phyloP scores from a whole-genome alignment of 2,797 vertebrate genomes.

The Acanthurus leucopareius region DNA sequence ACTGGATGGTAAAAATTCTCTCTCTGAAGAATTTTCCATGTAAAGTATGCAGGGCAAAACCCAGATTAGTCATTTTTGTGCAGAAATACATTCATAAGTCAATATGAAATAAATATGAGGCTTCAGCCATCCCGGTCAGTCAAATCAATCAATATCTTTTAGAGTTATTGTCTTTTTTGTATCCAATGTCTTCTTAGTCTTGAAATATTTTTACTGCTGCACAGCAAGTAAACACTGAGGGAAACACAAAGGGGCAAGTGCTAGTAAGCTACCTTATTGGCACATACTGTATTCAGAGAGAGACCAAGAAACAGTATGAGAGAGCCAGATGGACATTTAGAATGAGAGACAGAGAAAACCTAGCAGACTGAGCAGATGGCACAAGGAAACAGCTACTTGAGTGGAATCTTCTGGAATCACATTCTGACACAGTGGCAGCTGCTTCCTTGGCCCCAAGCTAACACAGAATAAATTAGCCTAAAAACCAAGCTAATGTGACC shows the following conservation, averaged over 20 bases:
- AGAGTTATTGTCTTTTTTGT: background rate
- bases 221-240: background rate
- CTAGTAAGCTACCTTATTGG: background rate
- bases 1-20: too few species aligned
- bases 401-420: constrained; percentile 56
- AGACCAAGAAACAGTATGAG: constrained; percentile 2
- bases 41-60: too few species aligned
- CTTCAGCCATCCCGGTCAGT: background rate
- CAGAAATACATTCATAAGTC: background rate
- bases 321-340: constrained; percentile 36
- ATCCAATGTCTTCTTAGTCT: background rate
- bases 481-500: constrained; percentile 44
- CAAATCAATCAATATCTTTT: background rate
- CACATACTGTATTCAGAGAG: background rate
- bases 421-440: constrained; percentile 62
- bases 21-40: background rate
- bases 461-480: constrained; percentile 44
- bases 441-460: constrained; percentile 53
- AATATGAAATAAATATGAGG: background rate
- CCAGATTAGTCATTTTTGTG: too few species aligned
- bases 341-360: constrained; percentile 18
- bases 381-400: constrained; percentile 57
- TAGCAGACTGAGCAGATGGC: constrained; percentile 58
- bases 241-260: background rate
- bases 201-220: background rate